These are phyloP conservation scores for Apis mellifera DNA, from an alignment of 1,140 invertebrate genomes.

Conservation along the genomic window DNA sequence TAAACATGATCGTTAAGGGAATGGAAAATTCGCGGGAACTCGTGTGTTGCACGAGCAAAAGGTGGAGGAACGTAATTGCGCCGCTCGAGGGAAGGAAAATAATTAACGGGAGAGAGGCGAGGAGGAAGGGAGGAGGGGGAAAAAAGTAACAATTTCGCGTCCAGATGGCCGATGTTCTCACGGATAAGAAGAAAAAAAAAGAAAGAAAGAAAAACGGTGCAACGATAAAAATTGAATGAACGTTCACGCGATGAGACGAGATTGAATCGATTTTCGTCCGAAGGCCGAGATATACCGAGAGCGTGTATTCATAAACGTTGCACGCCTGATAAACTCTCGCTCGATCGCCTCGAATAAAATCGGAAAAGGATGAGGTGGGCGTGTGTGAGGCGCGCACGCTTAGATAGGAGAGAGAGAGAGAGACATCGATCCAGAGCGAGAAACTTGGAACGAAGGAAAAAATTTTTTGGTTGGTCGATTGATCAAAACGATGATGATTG, in stretches of 20 bases:
- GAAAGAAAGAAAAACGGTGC: background rate
- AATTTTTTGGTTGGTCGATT: background rate
- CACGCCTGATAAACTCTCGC: conserved; percentile 47
- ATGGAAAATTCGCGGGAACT: background rate
- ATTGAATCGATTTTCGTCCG: conserved; percentile 23
- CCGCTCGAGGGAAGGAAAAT: background rate
- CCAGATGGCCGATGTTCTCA: conserved; percentile 28
- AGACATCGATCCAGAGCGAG: background rate
- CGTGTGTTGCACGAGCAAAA: background rate
- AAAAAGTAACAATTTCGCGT: background rate
- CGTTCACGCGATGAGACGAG: background rate
- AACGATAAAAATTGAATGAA: conserved; percentile 36
- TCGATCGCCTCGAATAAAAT: conserved; percentile 30
- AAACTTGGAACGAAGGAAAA: too few relatives aligned
- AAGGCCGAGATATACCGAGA: conserved; percentile 26
- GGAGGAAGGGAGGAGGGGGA: too few relatives aligned
- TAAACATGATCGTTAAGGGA: background rate
- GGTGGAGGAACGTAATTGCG: background rate
- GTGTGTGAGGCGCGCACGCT: too few relatives aligned
- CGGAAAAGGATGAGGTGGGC: conserved; percentile 1
- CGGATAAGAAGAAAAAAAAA: background rate
- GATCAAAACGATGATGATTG: too few relatives aligned
- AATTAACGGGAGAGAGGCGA: background rate
- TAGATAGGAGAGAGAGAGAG: conserved; percentile 13
- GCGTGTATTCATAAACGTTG: conserved; percentile 25